Evolutionary conservation across 2,797 vertebrate genomes (phyloP).

Genomic region (Oreonectes daqikongensis): DNA sequence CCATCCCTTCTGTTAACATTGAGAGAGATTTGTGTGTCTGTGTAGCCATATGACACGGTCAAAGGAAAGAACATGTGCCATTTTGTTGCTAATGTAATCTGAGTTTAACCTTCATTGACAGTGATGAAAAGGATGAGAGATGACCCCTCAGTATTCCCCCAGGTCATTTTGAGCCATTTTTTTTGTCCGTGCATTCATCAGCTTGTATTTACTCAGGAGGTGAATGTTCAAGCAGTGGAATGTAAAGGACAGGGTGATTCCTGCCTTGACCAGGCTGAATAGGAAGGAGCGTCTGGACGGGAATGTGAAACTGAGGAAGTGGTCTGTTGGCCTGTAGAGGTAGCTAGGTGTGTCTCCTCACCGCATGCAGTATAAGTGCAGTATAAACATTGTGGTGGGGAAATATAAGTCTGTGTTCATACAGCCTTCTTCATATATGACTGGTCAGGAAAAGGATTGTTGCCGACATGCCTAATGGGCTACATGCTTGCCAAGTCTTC

Average conservation of each 20-base stretch:
- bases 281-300: constrained; percentile 8
- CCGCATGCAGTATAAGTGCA: constrained; percentile 14
- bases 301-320: constrained; percentile 21
- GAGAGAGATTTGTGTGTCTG: not conserved
- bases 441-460: constrained; percentile 29
- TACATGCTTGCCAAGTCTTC: not conserved
- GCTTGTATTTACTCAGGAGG: constrained; percentile 8
- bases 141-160: not conserved
- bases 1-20: not conserved
- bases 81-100: constrained; percentile 1
- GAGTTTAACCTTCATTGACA: not conserved
- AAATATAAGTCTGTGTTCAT: constrained; percentile 37
- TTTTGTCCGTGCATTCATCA: not conserved
- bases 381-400: constrained; percentile 30
- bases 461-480: not conserved
- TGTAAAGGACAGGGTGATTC: constrained; percentile 2
- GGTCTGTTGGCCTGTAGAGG: constrained; percentile 31
- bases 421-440: constrained; percentile 14
- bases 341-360: constrained; percentile 41
- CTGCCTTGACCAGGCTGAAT: constrained; percentile 28
- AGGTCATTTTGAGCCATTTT: not conserved
- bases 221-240: constrained; percentile 2
- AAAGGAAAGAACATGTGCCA: too few species aligned
- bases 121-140: not conserved
- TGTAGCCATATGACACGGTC: not conserved